phyloP scores from a whole-genome alignment of 2,113 vertebrate genomes.

The Anser cygnoides region DNA sequence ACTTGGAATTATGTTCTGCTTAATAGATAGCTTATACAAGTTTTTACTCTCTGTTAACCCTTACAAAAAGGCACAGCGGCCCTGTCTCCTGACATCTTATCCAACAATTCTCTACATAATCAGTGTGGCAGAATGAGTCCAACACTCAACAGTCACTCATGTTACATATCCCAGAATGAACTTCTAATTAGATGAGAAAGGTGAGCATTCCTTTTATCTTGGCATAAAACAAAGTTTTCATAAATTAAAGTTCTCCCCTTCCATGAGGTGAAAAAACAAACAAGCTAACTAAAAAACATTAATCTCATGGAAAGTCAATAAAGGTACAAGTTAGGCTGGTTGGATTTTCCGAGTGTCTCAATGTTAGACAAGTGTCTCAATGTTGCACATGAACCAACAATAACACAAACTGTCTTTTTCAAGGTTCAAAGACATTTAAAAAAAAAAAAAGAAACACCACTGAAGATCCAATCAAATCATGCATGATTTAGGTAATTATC shows the following conservation, averaged over 20 bases:
- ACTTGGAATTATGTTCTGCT: neutral
- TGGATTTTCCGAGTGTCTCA: neutral
- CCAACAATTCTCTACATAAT: neutral
- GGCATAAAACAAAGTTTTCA: neutral
- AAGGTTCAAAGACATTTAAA: neutral
- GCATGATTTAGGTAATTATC: neutral
- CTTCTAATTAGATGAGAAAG: neutral
- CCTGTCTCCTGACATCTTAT: neutral
- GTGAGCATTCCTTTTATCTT: neutral
- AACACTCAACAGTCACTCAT: neutral
- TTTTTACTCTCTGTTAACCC: neutral
- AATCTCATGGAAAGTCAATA: neutral
- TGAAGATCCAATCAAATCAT: neutral
- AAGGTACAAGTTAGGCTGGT: neutral
- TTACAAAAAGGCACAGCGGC: neutral
- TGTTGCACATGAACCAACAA: neutral
- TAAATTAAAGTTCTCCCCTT: neutral
- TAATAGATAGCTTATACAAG: neutral
- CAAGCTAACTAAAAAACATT: neutral
- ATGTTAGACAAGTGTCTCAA: neutral
- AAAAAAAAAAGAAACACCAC: neutral
- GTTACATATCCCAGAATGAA: neutral
- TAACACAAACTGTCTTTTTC: neutral
- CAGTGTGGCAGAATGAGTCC: slow-evolving; percentile 40
- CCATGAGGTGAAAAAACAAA: too few species aligned